Evolutionary conservation across 2,888 invertebrate species (phyloP), one percentile per base, ranked within the genome.

Genomic region (Epistrophe grossulariae): DNA sequence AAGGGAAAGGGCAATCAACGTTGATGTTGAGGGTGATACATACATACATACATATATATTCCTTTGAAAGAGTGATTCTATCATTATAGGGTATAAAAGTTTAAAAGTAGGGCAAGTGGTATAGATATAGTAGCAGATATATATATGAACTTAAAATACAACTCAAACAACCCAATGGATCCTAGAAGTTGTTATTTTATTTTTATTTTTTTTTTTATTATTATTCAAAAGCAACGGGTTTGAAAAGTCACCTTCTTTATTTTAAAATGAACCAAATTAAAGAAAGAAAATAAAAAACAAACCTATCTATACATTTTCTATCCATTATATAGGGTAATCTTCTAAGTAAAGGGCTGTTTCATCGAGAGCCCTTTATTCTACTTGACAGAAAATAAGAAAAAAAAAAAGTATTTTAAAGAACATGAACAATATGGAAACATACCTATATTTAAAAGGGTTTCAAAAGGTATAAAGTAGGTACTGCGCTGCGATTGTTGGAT

Each of bases 1-100:
- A 79, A 57, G 79, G 13, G 45, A 72, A 77, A 77, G 40, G 17
- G 28, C 78, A 79, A 71, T 43, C 31, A 62, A 71, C 60, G 50
- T 59, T 71, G 60, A 50, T 52, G 50, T 31, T 31, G 31, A 31
- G 31, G 31, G 31, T 31, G 31, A 31, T 31, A 31, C 31, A 31
- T 31, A 17, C 19, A 19, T 45, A n/a, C n/a, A 45, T 45, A 15
- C 0, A n/a, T 4, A 45, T 45, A 55, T 15, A 17, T 13, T 71
- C 43, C 35, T 62, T 62, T 62, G 19, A 79, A 15, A 45, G 19
- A 38, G 19, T 28, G 4, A 55, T 71, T 35, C 52, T 79, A 50
- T 60, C 24, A 11, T 24, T 24, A 24, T 13, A 48, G 31, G 31
- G 40, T 38, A 68, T 11, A 70, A 78, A 31, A 31, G 60, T 35